Evolutionary conservation across 1,140 invertebrate genomes (phyloP), one percentile per base, ranked within the genome.

Genomic region (Pseudomyrmex concolor): DNA sequence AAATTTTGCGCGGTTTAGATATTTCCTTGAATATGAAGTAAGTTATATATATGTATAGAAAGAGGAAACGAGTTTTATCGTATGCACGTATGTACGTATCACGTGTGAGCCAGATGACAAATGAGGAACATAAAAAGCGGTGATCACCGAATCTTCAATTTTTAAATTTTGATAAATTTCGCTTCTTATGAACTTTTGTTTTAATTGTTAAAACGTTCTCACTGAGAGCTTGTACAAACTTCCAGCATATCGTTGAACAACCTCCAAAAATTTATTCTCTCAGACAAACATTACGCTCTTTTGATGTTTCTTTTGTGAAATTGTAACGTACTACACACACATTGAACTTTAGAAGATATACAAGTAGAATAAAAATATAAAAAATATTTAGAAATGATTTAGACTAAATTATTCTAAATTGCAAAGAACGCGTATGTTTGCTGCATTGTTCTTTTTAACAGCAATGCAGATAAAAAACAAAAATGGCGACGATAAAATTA

Each of bases 1-100:
- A 90, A 87, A 89, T 85, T 88, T 76, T 48, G 48, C 70, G 22
- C 57, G 64, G 60, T 17, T 66, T 50, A 34, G 82, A 76, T 34
- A 7, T 78, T 57, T 71, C n/a, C 55, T 78, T 50, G 22, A 63
- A 64, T 48, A 19, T 48, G 63, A 4, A 55, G 15, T 15, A 25
- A 25, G 25, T 25, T 34, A 7, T 34, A 34, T 34, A 34, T 34
- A 7, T 34, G 34, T 34, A 34, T 34, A 34, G 5, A 34, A 34
- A 34, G 34, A 25, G 55, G 17, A 5, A 55, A 81, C 59, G 48
- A 43, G 54, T 77, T 87, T 72, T 71, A 48, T 12, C 43, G 85
- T 34, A 34, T 34, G 34, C 84, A 86, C 86, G 84, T 86, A 86
- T 84, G 84, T 86, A 77, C 55, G 45, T 60, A 50, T 66, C 25